Evolutionary conservation across 2,113 vertebrate species (phyloP).

Genomic region (Hylia prasina): DNA sequence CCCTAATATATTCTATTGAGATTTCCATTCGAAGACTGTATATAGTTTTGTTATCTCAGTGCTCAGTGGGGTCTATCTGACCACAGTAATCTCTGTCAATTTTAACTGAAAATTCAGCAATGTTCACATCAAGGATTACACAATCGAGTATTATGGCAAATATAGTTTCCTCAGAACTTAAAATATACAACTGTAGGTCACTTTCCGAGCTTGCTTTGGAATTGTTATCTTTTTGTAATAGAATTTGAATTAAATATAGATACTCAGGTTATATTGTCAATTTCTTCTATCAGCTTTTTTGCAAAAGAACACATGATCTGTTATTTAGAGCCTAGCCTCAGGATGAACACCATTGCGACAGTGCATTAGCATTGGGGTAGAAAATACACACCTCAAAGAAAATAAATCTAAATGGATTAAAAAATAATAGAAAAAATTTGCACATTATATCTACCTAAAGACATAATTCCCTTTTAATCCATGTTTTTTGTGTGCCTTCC

Average conservation of each 20-base stretch:
- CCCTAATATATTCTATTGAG: neutral
- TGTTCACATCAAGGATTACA: neutral
- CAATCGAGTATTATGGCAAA: neutral
- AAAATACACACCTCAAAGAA: neutral
- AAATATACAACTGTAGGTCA: neutral
- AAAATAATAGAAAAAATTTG: neutral
- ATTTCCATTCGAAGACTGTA: neutral
- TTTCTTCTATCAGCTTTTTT: neutral
- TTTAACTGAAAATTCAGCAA: conserved; percentile 3
- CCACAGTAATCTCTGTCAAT: conserved; percentile 12
- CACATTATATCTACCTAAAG: neutral
- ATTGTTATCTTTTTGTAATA: neutral
- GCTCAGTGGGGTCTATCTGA: neutral
- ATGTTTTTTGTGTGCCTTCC: neutral
- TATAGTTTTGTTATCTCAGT: neutral
- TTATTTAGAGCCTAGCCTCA: neutral
- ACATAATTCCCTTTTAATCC: neutral
- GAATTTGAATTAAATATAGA: neutral
- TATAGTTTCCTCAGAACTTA: neutral
- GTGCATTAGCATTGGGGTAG: neutral
- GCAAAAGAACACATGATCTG: neutral
- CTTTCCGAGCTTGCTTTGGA: neutral
- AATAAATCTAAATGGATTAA: neutral
- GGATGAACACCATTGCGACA: neutral
- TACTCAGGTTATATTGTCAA: neutral